Percentiles rank a stretch among this genome's conserved stretches.
Conservation (phyloP, 2,113 vertebrate genomes). For the Monopterus albus region DNA sequence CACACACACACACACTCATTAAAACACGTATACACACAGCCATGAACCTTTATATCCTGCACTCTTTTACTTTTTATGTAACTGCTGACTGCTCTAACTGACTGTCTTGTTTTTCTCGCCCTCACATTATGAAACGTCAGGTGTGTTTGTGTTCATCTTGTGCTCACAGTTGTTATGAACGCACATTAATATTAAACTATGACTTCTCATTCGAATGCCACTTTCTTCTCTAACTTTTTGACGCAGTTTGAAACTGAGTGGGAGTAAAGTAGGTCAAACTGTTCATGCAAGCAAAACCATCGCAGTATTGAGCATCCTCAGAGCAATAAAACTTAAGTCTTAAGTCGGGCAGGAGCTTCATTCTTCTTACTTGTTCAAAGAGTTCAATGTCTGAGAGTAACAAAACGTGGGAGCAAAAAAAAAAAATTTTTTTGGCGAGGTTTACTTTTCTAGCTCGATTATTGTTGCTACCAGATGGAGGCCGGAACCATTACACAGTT, state of each 20-base stretch:
- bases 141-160: no score
- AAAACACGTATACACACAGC: no score
- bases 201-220: no score
- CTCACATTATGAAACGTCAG: no score
- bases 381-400: constrained; percentile 22
- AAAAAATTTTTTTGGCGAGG: constrained; percentile 21
- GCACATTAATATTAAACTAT: no score
- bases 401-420: constrained; percentile 23
- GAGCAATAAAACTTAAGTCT: not conserved
- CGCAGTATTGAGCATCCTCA: not conserved
- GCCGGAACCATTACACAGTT: not conserved
- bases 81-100: no score
- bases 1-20: no score
- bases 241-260: constrained; percentile 20
- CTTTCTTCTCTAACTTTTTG: not conserved
- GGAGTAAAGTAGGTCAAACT: constrained; percentile 46
- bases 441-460: not conserved
- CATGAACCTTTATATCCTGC: no score
- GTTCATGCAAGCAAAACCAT: not conserved
- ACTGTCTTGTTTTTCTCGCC: no score
- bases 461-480: constrained; percentile 44
- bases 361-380: not conserved
- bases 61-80: no score
- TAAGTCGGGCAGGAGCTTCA: not conserved
- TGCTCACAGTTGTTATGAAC: no score